Evolutionary conservation across 2,113 vertebrate species (phyloP).

Genomic region (Pholis gunnellus): DNA sequence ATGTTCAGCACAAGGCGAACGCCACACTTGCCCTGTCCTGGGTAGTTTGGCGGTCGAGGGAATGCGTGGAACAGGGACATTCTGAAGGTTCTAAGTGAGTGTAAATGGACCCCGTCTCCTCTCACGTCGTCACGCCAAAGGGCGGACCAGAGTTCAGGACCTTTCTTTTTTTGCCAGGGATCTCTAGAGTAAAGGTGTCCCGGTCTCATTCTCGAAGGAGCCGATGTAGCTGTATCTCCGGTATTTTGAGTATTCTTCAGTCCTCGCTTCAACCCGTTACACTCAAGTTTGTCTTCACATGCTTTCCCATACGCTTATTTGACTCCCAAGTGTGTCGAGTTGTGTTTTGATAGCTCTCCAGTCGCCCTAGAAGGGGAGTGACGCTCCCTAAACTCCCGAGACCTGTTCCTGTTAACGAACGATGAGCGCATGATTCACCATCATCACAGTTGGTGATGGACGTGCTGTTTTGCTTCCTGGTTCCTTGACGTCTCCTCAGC

Average conservation of each 20-base stretch:
- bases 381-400: background rate
- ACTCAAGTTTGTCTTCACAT: conserved; percentile 24
- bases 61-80: conserved; percentile 16
- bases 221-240: background rate
- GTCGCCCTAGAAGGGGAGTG: conserved; percentile 8
- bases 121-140: conserved; percentile 3
- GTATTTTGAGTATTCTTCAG: background rate
- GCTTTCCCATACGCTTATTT: conserved; percentile 49
- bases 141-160: background rate
- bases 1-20: conserved; percentile 52
- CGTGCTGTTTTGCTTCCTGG: conserved; percentile 9
- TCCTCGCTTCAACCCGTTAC: background rate
- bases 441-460: conserved; percentile 32
- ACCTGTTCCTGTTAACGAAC: background rate
- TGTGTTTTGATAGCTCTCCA: conserved; percentile 47
- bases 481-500: conserved; percentile 19
- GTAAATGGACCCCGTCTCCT: conserved; percentile 34
- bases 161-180: background rate
- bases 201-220: conserved; percentile 15
- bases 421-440: conserved; percentile 28
- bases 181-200: conserved; percentile 15
- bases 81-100: conserved; percentile 41
- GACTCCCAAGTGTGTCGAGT: background rate
- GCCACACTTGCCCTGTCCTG: conserved; percentile 2
- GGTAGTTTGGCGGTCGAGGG: background rate